Evolutionary conservation across 2,888 invertebrate species (phyloP).

Genomic region (Aphrophora alni): DNA sequence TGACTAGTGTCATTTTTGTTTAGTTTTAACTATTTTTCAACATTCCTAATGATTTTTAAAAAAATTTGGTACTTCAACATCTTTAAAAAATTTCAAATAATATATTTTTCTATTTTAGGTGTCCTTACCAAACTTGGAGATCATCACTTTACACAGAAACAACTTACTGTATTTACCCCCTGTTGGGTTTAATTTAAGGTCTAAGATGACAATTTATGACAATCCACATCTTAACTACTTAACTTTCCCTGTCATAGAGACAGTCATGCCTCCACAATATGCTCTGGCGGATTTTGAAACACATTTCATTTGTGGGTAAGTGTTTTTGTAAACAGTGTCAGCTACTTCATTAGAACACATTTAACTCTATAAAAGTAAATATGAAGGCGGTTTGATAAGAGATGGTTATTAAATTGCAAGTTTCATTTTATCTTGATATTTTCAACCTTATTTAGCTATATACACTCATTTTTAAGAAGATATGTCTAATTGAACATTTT

Average conservation of each 20-base stretch:
- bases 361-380: no score
- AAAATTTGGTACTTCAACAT: no score
- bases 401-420: neutral
- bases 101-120: constrained; percentile 19
- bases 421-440: no score
- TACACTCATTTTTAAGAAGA: no score
- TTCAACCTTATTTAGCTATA: neutral
- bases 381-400: no score
- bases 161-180: constrained; percentile 27
- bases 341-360: no score
- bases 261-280: constrained; percentile 24
- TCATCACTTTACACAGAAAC: constrained; percentile 22
- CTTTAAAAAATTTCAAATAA: no score
- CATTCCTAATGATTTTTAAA: no score
- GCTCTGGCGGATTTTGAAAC: neutral
- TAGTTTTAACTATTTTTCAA: no score
- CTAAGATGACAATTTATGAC: constrained; percentile 28
- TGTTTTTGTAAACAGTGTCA: no score
- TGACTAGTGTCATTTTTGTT: no score
- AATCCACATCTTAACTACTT: constrained; percentile 33
- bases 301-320: constrained; percentile 30
- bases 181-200: constrained; percentile 19
- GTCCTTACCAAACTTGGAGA: constrained; percentile 28
- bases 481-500: no score
- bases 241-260: constrained; percentile 23